Percentiles rank a stretch among this genome's conserved stretches.
These are phyloP conservation scores for Thalassarche chlororhynchos DNA, from an alignment of 2,113 vertebrate genomes.

Conservation along the genomic window DNA sequence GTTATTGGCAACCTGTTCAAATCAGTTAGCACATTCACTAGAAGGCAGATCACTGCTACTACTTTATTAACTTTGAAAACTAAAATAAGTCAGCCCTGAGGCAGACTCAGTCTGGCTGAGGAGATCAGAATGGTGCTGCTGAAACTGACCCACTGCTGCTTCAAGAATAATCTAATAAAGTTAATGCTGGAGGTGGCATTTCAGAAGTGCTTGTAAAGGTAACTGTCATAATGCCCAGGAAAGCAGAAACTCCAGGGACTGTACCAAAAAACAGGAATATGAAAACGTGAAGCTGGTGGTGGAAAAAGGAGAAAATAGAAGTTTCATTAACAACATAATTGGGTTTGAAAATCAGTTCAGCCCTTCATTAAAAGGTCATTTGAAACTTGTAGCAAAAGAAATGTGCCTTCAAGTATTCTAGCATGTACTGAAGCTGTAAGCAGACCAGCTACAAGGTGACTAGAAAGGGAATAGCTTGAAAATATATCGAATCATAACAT, in stretches of 20 bases:
- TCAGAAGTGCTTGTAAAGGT: not conserved
- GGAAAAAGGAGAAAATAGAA: slow-evolving; percentile 15
- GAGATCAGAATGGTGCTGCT: not conserved
- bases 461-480: not conserved
- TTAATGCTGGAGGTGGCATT: not conserved
- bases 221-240: not conserved
- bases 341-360: slow-evolving; percentile 13
- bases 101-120: not conserved
- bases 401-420: not conserved
- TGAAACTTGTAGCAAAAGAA: not conserved
- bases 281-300: not conserved
- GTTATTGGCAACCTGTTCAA: not conserved
- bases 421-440: not conserved
- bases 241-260: not conserved
- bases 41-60: not conserved
- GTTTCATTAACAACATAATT: slow-evolving; percentile 38
- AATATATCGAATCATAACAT: not conserved
- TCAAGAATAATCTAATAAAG: not conserved
- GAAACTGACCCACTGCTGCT: not conserved
- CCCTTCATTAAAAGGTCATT: slow-evolving; percentile 10
- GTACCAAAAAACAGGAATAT: not conserved
- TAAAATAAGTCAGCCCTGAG: not conserved
- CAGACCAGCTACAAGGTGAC: not conserved
- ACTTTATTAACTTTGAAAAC: not conserved
- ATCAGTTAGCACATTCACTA: not conserved